These are phyloP conservation scores for Silurus asotus DNA, from an alignment of 2,113 vertebrate genomes.

Conservation along the genomic window DNA sequence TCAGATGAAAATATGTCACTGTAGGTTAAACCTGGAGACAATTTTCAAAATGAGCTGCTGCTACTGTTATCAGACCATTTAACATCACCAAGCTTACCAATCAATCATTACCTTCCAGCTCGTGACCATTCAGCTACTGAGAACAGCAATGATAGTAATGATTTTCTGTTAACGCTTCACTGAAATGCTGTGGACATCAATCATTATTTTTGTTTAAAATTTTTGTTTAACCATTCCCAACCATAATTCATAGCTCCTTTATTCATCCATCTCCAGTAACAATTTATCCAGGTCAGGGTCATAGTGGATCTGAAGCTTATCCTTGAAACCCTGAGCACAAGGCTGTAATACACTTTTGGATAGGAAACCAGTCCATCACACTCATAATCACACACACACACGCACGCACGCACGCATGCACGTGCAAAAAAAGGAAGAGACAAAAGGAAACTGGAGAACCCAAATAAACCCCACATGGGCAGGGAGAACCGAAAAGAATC, in stretches of 20 bases:
- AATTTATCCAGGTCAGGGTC: not conserved
- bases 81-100: not conserved
- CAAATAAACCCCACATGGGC: not conserved
- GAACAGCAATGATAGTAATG: not conserved
- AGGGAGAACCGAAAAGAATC: too few relatives aligned
- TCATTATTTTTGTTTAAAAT: not conserved
- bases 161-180: not conserved
- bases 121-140: not conserved
- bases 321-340: not conserved
- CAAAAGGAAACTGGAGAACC: not conserved
- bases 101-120: not conserved
- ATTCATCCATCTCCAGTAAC: not conserved
- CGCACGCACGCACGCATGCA: not conserved
- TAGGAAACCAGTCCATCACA: not conserved
- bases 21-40: not conserved
- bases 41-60: not conserved
- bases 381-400: not conserved
- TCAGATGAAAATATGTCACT: not conserved
- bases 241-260: not conserved
- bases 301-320: not conserved
- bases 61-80: not conserved
- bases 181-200: not conserved
- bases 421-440: too few relatives aligned
- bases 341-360: not conserved
- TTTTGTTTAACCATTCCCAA: not conserved